A percentile compares a stretch with the other conserved stretches of the same genome.
Evolutionary conservation across 1,140 invertebrate species (phyloP).

Genomic region (Anthonomus grandis): DNA sequence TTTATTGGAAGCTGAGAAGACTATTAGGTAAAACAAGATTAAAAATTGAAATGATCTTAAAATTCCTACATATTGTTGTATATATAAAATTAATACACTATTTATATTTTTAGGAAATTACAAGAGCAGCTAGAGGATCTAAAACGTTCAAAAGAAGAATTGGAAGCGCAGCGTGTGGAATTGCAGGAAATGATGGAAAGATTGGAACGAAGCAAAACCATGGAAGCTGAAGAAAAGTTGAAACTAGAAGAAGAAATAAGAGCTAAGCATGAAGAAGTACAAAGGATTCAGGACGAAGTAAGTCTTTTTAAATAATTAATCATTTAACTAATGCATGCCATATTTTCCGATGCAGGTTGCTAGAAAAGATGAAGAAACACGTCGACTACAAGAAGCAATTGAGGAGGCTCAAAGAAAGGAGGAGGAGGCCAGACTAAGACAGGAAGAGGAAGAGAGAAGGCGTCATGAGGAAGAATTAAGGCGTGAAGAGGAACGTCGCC

Average conservation of each 20-base stretch:
- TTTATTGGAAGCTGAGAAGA: slow-evolving; percentile 85
- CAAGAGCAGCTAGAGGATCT: slow-evolving; percentile 90
- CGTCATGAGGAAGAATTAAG: slow-evolving; percentile 30
- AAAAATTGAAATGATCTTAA: neutral
- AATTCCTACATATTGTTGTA: neutral
- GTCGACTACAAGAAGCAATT: slow-evolving; percentile 76
- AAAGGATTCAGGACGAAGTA: slow-evolving; percentile 81
- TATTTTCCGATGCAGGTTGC: slow-evolving; percentile 83
- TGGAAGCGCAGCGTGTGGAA: slow-evolving; percentile 84
- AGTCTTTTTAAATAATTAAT: slow-evolving; percentile 1
- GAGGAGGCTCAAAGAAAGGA: slow-evolving; percentile 40
- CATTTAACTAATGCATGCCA: neutral
- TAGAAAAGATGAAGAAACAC: slow-evolving; percentile 84
- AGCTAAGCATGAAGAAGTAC: slow-evolving; percentile 83
- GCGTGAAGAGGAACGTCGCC: slow-evolving; percentile 30
- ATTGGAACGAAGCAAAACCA: slow-evolving; percentile 78
- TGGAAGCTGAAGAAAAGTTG: slow-evolving; percentile 84
- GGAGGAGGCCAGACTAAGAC: slow-evolving; percentile 35
- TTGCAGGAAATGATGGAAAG: slow-evolving; percentile 85
- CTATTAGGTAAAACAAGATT: slow-evolving; percentile 60
- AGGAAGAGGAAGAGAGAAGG: slow-evolving; percentile 23
- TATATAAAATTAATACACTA: neutral
- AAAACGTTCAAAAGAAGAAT: slow-evolving; percentile 90
- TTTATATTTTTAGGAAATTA: slow-evolving; percentile 59
- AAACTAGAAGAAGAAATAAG: slow-evolving; percentile 89